Conservation (phyloP, 35 echinoderm and acorn worm species). For the Eucidaris tribuloides region DNA sequence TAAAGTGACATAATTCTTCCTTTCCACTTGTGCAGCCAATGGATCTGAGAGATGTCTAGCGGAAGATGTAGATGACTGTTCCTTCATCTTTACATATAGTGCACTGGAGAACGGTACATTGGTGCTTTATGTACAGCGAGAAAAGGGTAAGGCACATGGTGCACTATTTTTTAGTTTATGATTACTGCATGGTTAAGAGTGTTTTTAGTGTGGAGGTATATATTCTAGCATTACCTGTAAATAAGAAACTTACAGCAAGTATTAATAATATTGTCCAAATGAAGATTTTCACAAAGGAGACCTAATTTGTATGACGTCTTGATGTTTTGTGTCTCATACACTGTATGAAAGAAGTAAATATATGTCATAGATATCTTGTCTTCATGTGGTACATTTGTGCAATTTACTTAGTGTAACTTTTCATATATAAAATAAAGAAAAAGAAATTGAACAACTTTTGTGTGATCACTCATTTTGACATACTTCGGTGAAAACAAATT, state of each 20-base stretch:
- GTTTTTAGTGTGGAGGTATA: neutral
- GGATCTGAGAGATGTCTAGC: conserved; percentile 69
- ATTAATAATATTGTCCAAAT: no score
- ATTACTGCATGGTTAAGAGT: no score
- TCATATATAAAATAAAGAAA: no score
- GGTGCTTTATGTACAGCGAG: conserved; percentile 64
- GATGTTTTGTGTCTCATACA: neutral
- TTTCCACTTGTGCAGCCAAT: conserved; percentile 51
- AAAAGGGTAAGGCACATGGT: conserved; percentile 91
- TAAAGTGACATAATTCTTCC: no score
- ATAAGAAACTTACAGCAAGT: no score
- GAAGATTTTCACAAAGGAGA: neutral
- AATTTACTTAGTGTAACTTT: no score
- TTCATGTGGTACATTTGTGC: no score
- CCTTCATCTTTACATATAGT: conserved; percentile 80
- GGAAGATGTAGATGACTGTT: conserved; percentile 68
- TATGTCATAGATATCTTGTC: neutral
- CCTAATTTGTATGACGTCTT: neutral
- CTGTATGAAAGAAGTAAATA: neutral
- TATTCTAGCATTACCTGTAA: neutral
- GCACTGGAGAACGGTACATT: conserved; percentile 65
- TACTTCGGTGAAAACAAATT: no score
- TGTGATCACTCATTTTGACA: no score
- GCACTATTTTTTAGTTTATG: no score
- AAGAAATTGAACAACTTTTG: no score